Evolutionary conservation across 2,888 invertebrate genomes (phyloP), one percentile per base, ranked within the genome.

Genomic region (Trichopria drosophilae): DNA sequence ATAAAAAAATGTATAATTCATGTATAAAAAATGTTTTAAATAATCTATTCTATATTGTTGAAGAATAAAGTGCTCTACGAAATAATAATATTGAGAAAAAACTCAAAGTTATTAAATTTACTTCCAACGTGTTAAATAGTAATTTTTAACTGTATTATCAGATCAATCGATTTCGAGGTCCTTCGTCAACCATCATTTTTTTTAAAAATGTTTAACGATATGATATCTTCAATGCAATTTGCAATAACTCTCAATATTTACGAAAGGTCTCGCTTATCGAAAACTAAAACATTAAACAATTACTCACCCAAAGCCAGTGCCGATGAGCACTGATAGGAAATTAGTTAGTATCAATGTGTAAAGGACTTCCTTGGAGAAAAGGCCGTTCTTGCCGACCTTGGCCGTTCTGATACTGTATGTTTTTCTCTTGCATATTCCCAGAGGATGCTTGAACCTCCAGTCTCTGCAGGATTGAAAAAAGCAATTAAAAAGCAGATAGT

Each of bases 331-430:
- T 5, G 94, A 94, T 46, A 96, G 81, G 58, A 96, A 81, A 79
- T 95, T 96, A 61, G 93, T 91, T 66, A 96, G 81, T 63, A 96
- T 83, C 61, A 96, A 83, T 35, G 94, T 91, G 68, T 93, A 91
- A 39, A 95, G 78, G 42, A 95, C 90, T 78, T 93, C 91, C 72
- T 90, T 87, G 43, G 90, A 90, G 78, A 93, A 93, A 62, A 93
- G 81, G 57, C 89, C 89, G 51, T 86, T 84, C 72, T 87, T 85
- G 51, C 88, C 88, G 57, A 87, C 81, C 73, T 86, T 85, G 51
- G 87, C 84, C 62, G 86, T 83, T 49, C 88, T 84, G 68, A 90
- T 84, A 79, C 84, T 63, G 77, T 84, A 57, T 69, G 74, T 82
- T 77, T 78, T 81, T 73, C 70, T 80, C 73, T 78, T 77, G 79